phyloP scores from a whole-genome alignment of 2,113 vertebrate species.

The Dasyornis broadbenti region DNA sequence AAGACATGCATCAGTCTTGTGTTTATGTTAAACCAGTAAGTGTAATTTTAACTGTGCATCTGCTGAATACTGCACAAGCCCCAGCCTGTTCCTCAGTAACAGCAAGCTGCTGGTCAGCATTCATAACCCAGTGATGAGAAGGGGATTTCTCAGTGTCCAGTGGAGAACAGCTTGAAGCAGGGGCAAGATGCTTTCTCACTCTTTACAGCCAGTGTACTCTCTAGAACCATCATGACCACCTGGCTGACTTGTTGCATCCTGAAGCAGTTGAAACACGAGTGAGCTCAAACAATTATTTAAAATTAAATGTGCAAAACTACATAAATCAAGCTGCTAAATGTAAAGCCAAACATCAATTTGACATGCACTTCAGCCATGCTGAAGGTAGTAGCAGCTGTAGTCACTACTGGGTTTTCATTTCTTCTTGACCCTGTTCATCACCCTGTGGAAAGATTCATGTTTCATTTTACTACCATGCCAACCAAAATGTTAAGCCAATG shows the following conservation, averaged over 20 bases:
- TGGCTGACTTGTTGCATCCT: background rate
- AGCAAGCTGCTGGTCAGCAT: background rate
- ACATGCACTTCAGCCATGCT: background rate
- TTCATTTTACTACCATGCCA: background rate
- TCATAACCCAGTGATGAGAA: background rate
- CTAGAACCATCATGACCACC: background rate
- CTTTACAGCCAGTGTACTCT: background rate
- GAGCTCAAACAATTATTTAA: background rate
- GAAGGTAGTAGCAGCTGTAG: background rate
- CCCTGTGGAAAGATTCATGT: background rate
- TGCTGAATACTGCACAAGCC: background rate
- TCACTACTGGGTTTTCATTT: background rate
- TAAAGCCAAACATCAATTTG: background rate
- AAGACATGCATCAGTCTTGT: background rate
- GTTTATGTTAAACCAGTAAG: background rate
- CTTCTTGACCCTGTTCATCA: background rate
- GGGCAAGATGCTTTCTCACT: background rate
- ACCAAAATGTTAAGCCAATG: background rate
- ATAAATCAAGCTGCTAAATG: background rate
- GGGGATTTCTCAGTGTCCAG: background rate
- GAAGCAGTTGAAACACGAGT: background rate
- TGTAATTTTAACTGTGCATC: background rate
- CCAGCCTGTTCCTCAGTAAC: background rate
- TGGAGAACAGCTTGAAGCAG: background rate
- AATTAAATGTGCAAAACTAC: background rate